These are phyloP conservation scores for Galerucella pusilla DNA, from an alignment of 2,888 invertebrate genomes.

Conservation along the genomic window DNA sequence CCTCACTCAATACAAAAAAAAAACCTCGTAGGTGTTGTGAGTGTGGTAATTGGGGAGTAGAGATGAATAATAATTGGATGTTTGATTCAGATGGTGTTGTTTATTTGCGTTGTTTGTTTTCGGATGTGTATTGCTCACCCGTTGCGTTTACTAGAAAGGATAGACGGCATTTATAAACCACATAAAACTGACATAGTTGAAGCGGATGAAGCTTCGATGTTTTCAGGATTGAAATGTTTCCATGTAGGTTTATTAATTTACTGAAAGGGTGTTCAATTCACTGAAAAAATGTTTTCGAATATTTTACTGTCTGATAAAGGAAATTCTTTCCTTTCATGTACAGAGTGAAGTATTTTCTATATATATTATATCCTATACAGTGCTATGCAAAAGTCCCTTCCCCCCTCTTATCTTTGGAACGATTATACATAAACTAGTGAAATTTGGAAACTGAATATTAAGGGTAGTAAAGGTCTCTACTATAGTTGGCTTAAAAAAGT, in stretches of 20 bases:
- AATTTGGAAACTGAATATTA: too few species aligned
- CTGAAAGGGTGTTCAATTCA: not conserved
- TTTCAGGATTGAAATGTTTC: constrained; percentile 15
- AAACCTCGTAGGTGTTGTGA: constrained; percentile 17
- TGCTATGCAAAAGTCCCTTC: too few species aligned
- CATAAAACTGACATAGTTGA: constrained; percentile 18
- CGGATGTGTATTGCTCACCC: constrained; percentile 15
- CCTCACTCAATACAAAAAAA: constrained; percentile 1
- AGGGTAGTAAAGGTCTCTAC: too few species aligned
- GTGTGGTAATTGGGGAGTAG: constrained; percentile 9
- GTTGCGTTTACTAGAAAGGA: constrained; percentile 12
- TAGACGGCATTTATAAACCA: constrained; percentile 14
- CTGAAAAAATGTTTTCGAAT: not conserved
- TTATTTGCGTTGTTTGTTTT: constrained; percentile 19
- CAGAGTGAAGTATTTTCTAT: too few species aligned
- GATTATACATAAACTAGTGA: too few species aligned
- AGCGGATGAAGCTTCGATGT: constrained; percentile 2
- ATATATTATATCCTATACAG: too few species aligned
- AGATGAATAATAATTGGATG: constrained; percentile 23
- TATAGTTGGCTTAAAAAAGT: too few species aligned
- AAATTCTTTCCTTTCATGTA: too few species aligned
- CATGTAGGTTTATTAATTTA: not conserved
- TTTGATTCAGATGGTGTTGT: constrained; percentile 20
- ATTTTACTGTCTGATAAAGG: too few species aligned
- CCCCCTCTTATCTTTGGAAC: too few species aligned